Percentiles rank a stretch among this genome's conserved stretches.
These are phyloP conservation scores for Rhombomys opimus DNA, from an alignment of 2,113 vertebrate genomes.

Conservation along the genomic window DNA sequence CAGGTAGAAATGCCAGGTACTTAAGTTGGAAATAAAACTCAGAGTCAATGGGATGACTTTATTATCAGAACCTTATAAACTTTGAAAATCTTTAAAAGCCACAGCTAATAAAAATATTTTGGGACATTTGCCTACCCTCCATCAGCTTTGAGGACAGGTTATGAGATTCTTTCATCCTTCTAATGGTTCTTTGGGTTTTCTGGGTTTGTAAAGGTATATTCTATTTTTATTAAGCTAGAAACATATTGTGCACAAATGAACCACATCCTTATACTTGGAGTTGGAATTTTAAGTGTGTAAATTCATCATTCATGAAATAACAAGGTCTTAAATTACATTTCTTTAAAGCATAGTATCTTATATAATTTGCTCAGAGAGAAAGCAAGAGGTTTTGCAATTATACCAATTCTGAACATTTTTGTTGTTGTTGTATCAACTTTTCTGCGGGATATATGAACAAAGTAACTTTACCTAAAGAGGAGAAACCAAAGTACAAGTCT, in stretches of 20 bases:
- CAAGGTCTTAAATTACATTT: background rate
- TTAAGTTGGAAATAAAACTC: slow-evolving; percentile 56
- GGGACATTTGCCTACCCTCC: background rate
- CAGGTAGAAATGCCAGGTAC: slow-evolving; percentile 39
- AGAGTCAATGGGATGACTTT: slow-evolving; percentile 19
- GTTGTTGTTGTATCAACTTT: background rate
- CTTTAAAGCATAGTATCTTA: background rate
- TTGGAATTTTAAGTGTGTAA: slow-evolving; percentile 18
- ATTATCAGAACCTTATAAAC: slow-evolving; percentile 18
- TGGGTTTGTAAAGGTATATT: background rate
- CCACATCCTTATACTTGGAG: background rate
- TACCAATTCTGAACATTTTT: background rate
- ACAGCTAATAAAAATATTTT: slow-evolving; percentile 51
- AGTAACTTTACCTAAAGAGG: background rate
- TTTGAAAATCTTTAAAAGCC: background rate
- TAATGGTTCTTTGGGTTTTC: background rate
- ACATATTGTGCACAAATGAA: background rate
- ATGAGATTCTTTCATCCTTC: background rate
- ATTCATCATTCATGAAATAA: background rate
- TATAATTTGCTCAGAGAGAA: slow-evolving; percentile 21
- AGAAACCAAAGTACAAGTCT: background rate
- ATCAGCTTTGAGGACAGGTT: background rate
- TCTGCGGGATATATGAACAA: background rate
- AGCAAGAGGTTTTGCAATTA: background rate
- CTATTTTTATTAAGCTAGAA: background rate